Base-by-base conservation (phyloP, 1,140 invertebrate species). In the Delia radicum region DNA sequence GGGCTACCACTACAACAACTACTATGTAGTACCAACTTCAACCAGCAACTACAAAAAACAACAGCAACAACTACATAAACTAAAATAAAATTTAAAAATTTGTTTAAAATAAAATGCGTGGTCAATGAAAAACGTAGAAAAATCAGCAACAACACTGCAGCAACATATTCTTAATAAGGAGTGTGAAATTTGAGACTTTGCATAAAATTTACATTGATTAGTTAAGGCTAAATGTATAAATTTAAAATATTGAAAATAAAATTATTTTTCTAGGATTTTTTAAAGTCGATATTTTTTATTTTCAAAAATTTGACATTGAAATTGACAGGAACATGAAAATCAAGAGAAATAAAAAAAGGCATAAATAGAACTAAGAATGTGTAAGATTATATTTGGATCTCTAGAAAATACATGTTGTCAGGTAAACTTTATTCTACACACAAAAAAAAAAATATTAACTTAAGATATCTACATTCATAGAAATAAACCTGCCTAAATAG, bases 191-290 rank as follows among this genome's bases (percentile, higher is more conserved):
- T 33, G 65, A 33, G 21, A 69, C 29, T 69, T 69, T 6, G 65
- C 31, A 69, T 69, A 69, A 33, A 33, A 69, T 69, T 69, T 69
- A 29, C 65, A 69, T 69, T 69, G 29, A 69, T 69, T 69, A 69
- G 63, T 31, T 18, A 55, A 55, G 8, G 48, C 13, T 55, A 55
- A 24, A 55, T 55, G 48, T 55, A 42, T 15, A 42, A 42, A 42
- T 42, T 42, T 3, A 3, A 42, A 42, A 42, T 10, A 33, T 33
- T 33, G n/a, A 21, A 24, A 55, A 55, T 6, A 55, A 21, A 21
- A 18, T 55, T 55, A 55, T 21, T 18, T 18, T 37, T 37, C 33
- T n/a, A 18, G 7, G 18, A 21, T 55, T n/a, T n/a, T n/a, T n/a
- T n/a, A n/a, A n/a, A 42, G 37, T 42, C 37, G 37, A 15, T 18